Evolutionary conservation across 2,797 vertebrate species (phyloP).

Genomic region (Lutjanus campechanus): DNA sequence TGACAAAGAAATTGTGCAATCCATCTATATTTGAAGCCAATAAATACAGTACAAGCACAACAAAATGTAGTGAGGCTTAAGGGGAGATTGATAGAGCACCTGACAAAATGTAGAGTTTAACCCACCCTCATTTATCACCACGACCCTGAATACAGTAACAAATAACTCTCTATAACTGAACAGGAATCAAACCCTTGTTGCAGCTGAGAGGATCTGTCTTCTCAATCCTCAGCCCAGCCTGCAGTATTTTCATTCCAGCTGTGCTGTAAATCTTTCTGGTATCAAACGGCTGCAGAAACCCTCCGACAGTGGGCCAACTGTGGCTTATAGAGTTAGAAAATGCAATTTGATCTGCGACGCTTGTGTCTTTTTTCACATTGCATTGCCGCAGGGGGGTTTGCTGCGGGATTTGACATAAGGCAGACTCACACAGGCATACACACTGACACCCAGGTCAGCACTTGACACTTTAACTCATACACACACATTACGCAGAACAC

Average conservation of each 20-base stretch:
- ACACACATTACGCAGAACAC: slow-evolving; percentile 57
- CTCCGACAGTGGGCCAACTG: slow-evolving; percentile 17
- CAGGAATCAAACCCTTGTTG: slow-evolving; percentile 11
- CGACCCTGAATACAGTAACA: neutral
- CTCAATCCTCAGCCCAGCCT: slow-evolving; percentile 7
- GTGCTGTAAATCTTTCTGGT: slow-evolving; percentile 57
- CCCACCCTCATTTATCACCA: neutral
- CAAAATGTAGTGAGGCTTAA: neutral
- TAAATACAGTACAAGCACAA: neutral
- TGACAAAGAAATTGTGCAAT: neutral
- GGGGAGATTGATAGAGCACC: neutral
- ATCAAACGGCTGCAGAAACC: slow-evolving; percentile 33
- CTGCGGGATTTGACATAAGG: slow-evolving; percentile 50
- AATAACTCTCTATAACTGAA: slow-evolving; percentile 15
- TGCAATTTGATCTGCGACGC: slow-evolving; percentile 44
- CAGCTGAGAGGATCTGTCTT: slow-evolving; percentile 42
- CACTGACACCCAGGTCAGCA: slow-evolving; percentile 47
- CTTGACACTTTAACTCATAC: slow-evolving; percentile 54
- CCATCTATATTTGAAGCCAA: neutral
- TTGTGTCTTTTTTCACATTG: slow-evolving; percentile 28
- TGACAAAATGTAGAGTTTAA: neutral
- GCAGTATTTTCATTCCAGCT: slow-evolving; percentile 58
- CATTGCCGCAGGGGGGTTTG: slow-evolving; percentile 2
- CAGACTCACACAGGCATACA: slow-evolving; percentile 52
- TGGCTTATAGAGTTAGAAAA: slow-evolving; percentile 48